Evolutionary conservation across 2,113 vertebrate species (phyloP), one percentile per base, ranked within the genome.

Genomic region (Pan paniscus): DNA sequence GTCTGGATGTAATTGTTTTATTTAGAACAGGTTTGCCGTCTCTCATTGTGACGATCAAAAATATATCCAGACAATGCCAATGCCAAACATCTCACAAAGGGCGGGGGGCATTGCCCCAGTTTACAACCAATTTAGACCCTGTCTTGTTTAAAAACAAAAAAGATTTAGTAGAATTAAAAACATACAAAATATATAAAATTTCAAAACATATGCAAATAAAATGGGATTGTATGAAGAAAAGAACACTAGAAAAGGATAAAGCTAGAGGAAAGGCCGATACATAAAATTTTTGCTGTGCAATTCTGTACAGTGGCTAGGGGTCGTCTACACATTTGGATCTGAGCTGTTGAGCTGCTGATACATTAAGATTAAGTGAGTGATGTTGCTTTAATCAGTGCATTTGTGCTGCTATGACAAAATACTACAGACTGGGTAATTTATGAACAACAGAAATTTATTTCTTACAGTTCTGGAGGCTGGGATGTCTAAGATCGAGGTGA

Each of bases 161-260:
- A 2, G 30, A 61, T 68, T 57, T 82, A 59, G 7, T 48, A 82
- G 35, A 90, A 86, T 76, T 92, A 20, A 57, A 57, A 3, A 12
- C 14, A 80, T 55, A 52, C 10, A 30, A 4, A 70, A 35, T 16
- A 30, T 59, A 4, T 35, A 80, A 79, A 6, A 93, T 81, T 94
- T 82, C 1, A 88, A 82, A 92, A 85, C 5, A 57, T 22, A n/a
- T 30, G 12, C 17, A 82, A 78, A 73, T 88, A 59, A 93, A 91
- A 90, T 91, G 50, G 2, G 11, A 86, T 92, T 89, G 13, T 8
- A 87, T 68, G 50, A 59, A 67, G 12, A 40, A 96, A 88, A 82
- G 11, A 78, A 55, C 40, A 93, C 17, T 30, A n/a, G 20, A 68
- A 70, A 61, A 61, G 0, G 30, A 72, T 38, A 57, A 89, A 72